phyloP scores from a whole-genome alignment of 1,140 invertebrate genomes.

The Neodiprion lecontei region DNA sequence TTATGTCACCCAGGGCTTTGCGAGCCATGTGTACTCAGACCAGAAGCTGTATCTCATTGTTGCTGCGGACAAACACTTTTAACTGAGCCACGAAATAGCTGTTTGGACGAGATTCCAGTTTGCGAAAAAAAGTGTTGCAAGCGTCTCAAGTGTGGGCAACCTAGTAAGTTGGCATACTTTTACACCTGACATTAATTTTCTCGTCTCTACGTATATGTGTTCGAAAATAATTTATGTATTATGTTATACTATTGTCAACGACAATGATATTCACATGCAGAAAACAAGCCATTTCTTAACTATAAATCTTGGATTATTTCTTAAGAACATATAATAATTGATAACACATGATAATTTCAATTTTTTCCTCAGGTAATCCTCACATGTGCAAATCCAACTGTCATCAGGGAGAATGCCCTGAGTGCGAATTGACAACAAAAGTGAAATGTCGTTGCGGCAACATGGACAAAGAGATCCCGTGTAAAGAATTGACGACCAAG shows the following conservation, averaged over 20 bases:
- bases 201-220: too few species aligned
- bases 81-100: conserved; percentile 67
- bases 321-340: not conserved
- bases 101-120: conserved; percentile 85
- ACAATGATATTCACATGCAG: too few species aligned
- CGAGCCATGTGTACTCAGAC: conserved; percentile 68
- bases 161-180: conserved; percentile 54
- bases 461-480: conserved; percentile 83
- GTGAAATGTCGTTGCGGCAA: conserved; percentile 92
- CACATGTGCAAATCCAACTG: conserved; percentile 80
- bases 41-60: conserved; percentile 75
- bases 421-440: conserved; percentile 79
- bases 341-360: not conserved
- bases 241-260: too few species aligned
- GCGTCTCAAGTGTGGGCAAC: conserved; percentile 80
- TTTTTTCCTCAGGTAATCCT: conserved; percentile 60
- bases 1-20: conserved; percentile 77
- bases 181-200: conserved; percentile 6
- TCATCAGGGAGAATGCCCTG: conserved; percentile 83
- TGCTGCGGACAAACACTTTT: conserved; percentile 80
- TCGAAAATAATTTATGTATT: too few species aligned
- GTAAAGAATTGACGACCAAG: conserved; percentile 73
- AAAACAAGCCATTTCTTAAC: too few species aligned
- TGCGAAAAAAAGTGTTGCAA: conserved; percentile 86
- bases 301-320: not conserved